Evolutionary conservation across 2,888 invertebrate genomes (phyloP), one percentile per base, ranked within the genome.

Genomic region (Exocentrus adspersus): DNA sequence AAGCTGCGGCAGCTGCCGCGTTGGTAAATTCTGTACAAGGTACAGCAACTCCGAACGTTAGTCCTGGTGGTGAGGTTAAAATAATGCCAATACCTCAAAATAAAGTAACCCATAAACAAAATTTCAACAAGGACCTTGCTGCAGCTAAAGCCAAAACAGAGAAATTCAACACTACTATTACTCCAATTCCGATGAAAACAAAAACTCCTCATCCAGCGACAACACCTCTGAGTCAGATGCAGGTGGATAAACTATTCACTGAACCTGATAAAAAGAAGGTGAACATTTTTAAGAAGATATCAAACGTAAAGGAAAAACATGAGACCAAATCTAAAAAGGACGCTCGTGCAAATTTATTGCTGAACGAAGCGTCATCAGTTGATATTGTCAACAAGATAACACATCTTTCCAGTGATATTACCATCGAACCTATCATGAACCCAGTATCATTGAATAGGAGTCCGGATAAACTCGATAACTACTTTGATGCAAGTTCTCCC

Each of bases 221-320:
- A 81, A 78, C 58, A 1, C 64, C 68, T 14, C 45, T 32, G 1
- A 61, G 63, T n/a, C 69, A 69, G 56, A 77, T 81, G 7, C 69
- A 69, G 56, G 77, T 81, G 7, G 81, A 81, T 69, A 93, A 91
- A 82, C 80, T 94, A 60, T 87, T 89, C 3, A 90, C 89, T 9
- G 93, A 93, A 81, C 93, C 93, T 0, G 92, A 94, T 79, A 91
- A 91, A 81, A 92, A 90, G 81, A 95, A 94, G 80, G 84, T 93
- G 41, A 94, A 93, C 84, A 93, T 94, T 78, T 92, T 94, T 78
- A 94, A 93, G 80, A 93, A 93, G 83, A 92, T 94, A 80, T 90
- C 93, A 64, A 90, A 91, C 81, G 88, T 88, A 20, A 90, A 89
- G 81, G 90, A 89, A 74, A 87, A 86, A 60, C 68, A 77, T n/a